phyloP scores from a whole-genome alignment of 1,140 invertebrate species.

The Yoshiicerus persimilis region DNA sequence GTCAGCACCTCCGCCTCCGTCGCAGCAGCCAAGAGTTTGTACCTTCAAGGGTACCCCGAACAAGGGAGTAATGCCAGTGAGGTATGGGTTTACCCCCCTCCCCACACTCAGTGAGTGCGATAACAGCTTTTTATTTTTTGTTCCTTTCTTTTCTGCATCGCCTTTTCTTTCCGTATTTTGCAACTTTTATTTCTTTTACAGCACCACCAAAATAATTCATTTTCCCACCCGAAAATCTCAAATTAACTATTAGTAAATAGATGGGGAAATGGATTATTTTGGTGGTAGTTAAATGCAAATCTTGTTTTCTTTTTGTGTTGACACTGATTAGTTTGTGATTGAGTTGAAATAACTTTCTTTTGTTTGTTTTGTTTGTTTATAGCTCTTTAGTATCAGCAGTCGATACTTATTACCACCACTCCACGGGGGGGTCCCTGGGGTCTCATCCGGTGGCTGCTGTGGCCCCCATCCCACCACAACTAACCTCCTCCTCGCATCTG shows the following conservation, averaged over 20 bases:
- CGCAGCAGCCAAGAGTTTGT: conserved; percentile 13
- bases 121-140: conserved; percentile 26
- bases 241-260: neutral
- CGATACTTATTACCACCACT: conserved; percentile 38
- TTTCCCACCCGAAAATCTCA: neutral
- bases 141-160: neutral
- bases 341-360: neutral
- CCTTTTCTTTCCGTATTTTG: neutral
- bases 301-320: neutral
- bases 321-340: neutral
- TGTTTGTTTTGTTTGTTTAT: conserved; percentile 1
- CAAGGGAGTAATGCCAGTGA: conserved; percentile 35
- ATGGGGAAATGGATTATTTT: no score
- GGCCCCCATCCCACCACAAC: conserved; percentile 20
- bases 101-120: conserved; percentile 42
- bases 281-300: no score
- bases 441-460: conserved; percentile 40
- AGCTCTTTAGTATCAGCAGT: conserved; percentile 36
- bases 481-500: conserved; percentile 12
- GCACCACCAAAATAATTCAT: neutral
- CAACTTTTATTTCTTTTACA: neutral
- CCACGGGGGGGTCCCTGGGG: neutral
- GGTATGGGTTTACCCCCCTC: conserved; percentile 38
- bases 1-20: neutral
- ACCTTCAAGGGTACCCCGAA: conserved; percentile 27